Percentiles rank a stretch among this genome's conserved stretches.
These are phyloP conservation scores for Gymnothorax reevesii DNA, from an alignment of 2,797 vertebrate species.

Conservation along the genomic window DNA sequence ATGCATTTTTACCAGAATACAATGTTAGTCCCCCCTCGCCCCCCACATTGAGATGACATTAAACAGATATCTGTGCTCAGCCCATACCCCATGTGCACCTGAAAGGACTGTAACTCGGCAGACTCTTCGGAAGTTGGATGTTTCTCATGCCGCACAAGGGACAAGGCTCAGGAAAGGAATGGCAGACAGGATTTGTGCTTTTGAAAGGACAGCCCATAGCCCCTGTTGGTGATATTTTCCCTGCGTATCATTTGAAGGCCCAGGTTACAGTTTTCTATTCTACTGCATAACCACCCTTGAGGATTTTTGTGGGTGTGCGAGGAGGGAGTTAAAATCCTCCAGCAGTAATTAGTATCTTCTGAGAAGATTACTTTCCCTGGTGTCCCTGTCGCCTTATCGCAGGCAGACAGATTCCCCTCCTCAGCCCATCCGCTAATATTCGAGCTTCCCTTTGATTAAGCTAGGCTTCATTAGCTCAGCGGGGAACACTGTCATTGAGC, in stretches of 20 bases:
- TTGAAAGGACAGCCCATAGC: background rate
- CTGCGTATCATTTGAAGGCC: background rate
- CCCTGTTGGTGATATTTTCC: background rate
- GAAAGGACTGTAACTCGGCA: background rate
- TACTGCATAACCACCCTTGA: conserved; percentile 13
- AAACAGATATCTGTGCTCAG: background rate
- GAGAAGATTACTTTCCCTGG: conserved; percentile 26
- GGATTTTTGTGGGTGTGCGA: conserved; percentile 17
- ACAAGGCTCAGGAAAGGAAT: background rate
- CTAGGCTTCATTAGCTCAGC: background rate
- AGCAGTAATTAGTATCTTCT: conserved; percentile 47
- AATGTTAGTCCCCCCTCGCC: background rate
- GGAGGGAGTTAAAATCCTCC: conserved; percentile 38
- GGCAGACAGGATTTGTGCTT: background rate
- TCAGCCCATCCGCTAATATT: background rate
- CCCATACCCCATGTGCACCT: background rate
- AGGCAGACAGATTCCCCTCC: conserved; percentile 42
- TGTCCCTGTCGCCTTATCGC: conserved; percentile 51
- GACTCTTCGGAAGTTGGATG: background rate
- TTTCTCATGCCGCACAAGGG: background rate
- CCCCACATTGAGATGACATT: background rate
- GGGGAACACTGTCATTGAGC: background rate
- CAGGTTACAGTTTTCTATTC: conserved; percentile 21
- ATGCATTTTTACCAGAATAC: background rate
- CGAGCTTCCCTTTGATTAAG: conserved; percentile 42